These are phyloP conservation scores for Trichopria drosophilae DNA, from an alignment of 2,888 invertebrate genomes.

Conservation along the genomic window DNA sequence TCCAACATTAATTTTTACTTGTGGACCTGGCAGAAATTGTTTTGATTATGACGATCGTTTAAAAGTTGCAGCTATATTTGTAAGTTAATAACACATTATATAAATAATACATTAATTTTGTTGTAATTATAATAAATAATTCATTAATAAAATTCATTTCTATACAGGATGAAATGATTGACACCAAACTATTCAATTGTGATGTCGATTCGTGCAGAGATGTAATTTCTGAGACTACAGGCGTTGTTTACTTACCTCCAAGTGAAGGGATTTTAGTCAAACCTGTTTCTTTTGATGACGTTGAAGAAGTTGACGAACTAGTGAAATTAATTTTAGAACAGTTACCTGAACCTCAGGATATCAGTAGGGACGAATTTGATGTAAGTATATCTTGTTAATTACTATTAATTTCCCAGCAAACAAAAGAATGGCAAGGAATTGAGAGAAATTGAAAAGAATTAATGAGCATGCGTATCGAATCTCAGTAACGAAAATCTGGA, in stretches of 20 bases:
- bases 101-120: neutral
- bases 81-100: conserved; percentile 58
- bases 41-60: conserved; percentile 42
- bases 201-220: conserved; percentile 37
- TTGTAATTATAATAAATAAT: conserved; percentile 4
- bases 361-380: conserved; percentile 65
- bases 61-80: conserved; percentile 76
- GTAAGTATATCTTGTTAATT: conserved; percentile 64
- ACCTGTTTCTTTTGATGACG: conserved; percentile 44
- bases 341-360: conserved; percentile 65
- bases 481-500: too few species aligned
- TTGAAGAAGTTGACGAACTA: conserved; percentile 61
- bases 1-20: conserved; percentile 46
- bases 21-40: conserved; percentile 43
- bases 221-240: conserved; percentile 35
- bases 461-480: too few species aligned
- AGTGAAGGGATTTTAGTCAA: conserved; percentile 47
- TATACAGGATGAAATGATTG: conserved; percentile 45
- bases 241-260: conserved; percentile 45
- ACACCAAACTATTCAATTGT: conserved; percentile 41
- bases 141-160: conserved; percentile 4
- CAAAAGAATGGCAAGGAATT: too few species aligned
- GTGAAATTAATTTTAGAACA: conserved; percentile 64
- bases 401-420: too few species aligned
- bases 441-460: too few species aligned